Conservation (phyloP, 1,140 invertebrate genomes). For the Neoseiulus cucumeris region DNA sequence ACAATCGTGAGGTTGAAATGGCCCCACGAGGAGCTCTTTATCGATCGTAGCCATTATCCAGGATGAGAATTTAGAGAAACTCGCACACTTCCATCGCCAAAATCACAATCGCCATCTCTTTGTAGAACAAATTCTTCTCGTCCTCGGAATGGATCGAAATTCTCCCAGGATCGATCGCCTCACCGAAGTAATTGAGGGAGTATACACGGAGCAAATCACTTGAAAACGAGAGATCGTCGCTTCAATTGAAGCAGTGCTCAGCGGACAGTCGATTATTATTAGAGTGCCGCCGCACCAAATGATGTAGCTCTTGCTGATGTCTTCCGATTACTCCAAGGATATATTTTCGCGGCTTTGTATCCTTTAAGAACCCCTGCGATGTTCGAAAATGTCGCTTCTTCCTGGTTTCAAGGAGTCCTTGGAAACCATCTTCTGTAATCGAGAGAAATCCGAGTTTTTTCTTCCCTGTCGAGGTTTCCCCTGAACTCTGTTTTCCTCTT, state of each 20-base stretch:
- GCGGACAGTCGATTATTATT: background rate
- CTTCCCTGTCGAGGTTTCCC: too few relatives aligned
- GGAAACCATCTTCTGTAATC: too few relatives aligned
- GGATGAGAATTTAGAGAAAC: too few relatives aligned
- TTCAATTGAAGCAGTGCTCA: background rate
- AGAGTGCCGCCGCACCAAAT: background rate
- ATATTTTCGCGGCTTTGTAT: background rate
- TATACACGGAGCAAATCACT: background rate
- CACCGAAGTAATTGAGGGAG: background rate
- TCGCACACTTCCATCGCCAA: background rate
- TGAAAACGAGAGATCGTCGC: background rate
- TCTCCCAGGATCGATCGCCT: background rate
- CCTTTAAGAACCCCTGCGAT: background rate
- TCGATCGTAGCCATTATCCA: too few relatives aligned
- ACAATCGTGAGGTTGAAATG: too few relatives aligned
- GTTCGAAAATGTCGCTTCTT: background rate
- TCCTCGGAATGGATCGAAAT: constrained; percentile 15
- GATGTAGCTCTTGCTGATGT: background rate
- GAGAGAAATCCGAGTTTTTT: background rate
- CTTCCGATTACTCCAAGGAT: background rate
- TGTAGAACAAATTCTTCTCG: constrained; percentile 13
- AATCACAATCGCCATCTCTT: constrained; percentile 16
- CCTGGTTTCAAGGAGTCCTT: background rate
- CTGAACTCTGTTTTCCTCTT: background rate
- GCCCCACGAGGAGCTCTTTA: too few relatives aligned